Base-by-base conservation (phyloP, 2,888 invertebrate species). In the Drosophila acutilabella region DNA sequence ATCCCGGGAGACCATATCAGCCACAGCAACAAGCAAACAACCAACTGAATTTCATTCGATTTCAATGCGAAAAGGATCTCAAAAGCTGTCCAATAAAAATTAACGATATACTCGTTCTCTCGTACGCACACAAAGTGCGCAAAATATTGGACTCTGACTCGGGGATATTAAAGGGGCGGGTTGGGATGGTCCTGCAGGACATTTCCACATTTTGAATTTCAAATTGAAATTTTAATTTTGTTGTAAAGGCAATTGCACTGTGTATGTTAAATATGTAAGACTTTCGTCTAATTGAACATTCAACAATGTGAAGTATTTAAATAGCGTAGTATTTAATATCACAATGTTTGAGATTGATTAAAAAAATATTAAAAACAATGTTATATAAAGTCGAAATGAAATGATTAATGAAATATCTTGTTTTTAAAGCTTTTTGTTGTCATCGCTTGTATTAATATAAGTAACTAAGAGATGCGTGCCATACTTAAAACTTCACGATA, bases 1-100 rank as follows among this genome's bases (percentile, higher is more conserved):
- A 23, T 47, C 53, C 70, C 59, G 44, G 67, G 71, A 75, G 71
- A 65, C 58, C 54, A 44, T 77, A 68, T 64, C 62, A 48, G 65
- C 67, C 54, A 62, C 83, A 81, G 79, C 82, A 85, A 85, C 86
- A 88, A 85, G 85, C 85, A 84, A 71, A 84, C 88, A 71, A 73
- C 74, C 51, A 74, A 83, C 89, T 88, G 89, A 89, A 88, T 80
- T 88, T 78, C 88, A 87, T 82, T 87, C 88, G 89, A 87, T 87
- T 89, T 81, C 89, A 77, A 84, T 87, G 85, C 86, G 74, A 79
- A 72, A 70, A 77, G 88, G 82, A 80, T 83, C 88, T 84, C 89
- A 84, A 90, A 84, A 90, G 90, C 89, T 89, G 65, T 70, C 80
- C 75, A 88, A 91, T 91, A 91, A 91, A 91, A 91, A 90, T 90